Evolutionary conservation across 2,113 vertebrate genomes (phyloP).

Genomic region (Ibidorhyncha struthersii): DNA sequence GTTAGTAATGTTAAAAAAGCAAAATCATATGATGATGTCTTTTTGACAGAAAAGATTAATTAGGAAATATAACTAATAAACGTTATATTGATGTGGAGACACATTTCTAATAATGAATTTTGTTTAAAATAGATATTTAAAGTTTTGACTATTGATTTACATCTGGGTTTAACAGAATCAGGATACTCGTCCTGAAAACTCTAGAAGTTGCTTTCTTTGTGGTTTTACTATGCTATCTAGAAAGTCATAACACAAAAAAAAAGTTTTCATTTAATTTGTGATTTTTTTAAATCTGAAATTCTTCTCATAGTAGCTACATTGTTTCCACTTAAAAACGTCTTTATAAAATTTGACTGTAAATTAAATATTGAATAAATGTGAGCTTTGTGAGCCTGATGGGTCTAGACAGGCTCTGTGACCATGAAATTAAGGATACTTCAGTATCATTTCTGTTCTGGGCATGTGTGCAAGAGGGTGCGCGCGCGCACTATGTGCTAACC

Average conservation of each 20-base stretch:
- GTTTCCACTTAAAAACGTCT: slow-evolving; percentile 44
- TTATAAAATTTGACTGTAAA: slow-evolving; percentile 66
- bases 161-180: background rate
- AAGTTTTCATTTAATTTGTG: slow-evolving; percentile 6
- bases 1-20: background rate
- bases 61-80: background rate
- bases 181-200: background rate
- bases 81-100: background rate
- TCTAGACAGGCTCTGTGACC: slow-evolving; percentile 37
- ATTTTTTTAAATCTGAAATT: background rate
- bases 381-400: slow-evolving; percentile 41
- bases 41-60: background rate
- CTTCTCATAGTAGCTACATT: slow-evolving; percentile 14
- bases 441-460: slow-evolving; percentile 49
- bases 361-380: slow-evolving; percentile 61
- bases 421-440: slow-evolving; percentile 50
- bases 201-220: background rate
- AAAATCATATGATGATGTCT: background rate
- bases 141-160: background rate
- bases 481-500: background rate
- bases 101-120: background rate
- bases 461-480: background rate
- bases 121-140: background rate
- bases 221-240: slow-evolving; percentile 5
- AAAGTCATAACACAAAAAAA: background rate